Base-by-base conservation (phyloP, 2,888 invertebrate genomes). In the Mythimna vitellina region DNA sequence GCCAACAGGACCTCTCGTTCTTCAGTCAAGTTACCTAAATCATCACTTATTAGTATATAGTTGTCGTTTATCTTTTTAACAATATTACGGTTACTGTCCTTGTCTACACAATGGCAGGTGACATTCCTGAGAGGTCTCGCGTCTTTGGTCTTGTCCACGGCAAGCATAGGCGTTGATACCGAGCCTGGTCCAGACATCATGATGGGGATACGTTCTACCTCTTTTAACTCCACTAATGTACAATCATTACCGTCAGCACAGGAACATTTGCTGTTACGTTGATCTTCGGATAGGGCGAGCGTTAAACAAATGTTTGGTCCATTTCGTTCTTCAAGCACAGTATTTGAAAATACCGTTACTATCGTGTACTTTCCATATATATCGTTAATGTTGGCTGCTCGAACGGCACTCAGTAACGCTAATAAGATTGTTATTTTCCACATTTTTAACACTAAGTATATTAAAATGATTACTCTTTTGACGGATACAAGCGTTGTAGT, bases 301-400 rank as follows among this genome's bases (percentile, higher is more conserved):
- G 22, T 38, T 38, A 38, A 14, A 8, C 60, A 60, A 8, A 60
- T 4, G 17, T 7, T 5, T 12, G 35, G 35, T 22, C 58, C 58
- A 5, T n/a, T 7, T 1, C n/a, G 12, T n/a, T 12, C 35, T 58
- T 35, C 35, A n/a, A 35, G 6, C 2, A 14, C 1, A 3, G n/a
- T 12, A 3, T 58, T 35, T n/a, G 58, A 35, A 12, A n/a, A 35
- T 35, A 35, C 6, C 35, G 22, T 35, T n/a, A 58, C 35, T 2
- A 12, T n/a, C 6, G 58, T 58, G 12, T 58, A 58, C 9, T 58
- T 58, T 58, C 58, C 58, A 6, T 58, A 58, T 12, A 58, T n/a
- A 0, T 58, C 58, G 58, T 58, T n/a, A 12, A 58, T 35, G 12
- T n/a, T 58, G 0, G 58, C 58, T 35, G 12, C 58, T 58, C 6